Base-by-base conservation (phyloP, 1,140 invertebrate species). In the Drosophila bocki region DNA sequence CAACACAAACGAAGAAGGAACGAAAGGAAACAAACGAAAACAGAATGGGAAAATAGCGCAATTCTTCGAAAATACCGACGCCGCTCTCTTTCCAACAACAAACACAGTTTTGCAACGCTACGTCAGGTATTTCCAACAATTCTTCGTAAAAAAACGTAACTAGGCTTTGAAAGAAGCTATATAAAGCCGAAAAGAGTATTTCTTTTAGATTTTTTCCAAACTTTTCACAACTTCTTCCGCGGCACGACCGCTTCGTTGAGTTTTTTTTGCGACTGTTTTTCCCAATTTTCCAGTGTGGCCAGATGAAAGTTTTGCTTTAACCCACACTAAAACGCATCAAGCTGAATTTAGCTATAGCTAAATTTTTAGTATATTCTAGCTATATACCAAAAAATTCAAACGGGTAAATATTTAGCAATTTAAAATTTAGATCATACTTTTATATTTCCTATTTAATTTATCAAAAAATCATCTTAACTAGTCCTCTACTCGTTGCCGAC, bases 401-500 rank as follows among this genome's bases (percentile, higher is more conserved):
- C 22, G 22, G 22, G 22, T 22, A 22, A 22, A 22, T 0, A 22
- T 22, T 22, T 22, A 22, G 22, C 22, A 22, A 2, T 22, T 12
- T 3, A 45, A 12, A 45, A 19, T 39, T 2, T 12, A 5, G 6
- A 3, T 11, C 2, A 48, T 48, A 26, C 15, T 26, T 47, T 26
- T 5, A 4, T 15, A 13, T 6, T 39, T 26, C 1, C 13, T 56
- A 39, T 26, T 39, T 26, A 54, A 35, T 39, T 17, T 32, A 57
- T 22, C 51, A 57, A 60, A 22, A 37, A 41, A 8, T 1, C 9
- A 12, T 33, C 15, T 33, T 77, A 13, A 95, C 94, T 54, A 90
- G 7, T 95, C 95, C 44, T 94, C 94, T 8, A 94, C 78, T 79
- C 95, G 93, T 82, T 95, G 93, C 9, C 95, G 93, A 5, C 94